A percentile compares a stretch with the other conserved stretches of the same genome.
These are phyloP conservation scores for Xenotilapia leptura DNA, from an alignment of 2,113 vertebrate genomes.

Conservation along the genomic window DNA sequence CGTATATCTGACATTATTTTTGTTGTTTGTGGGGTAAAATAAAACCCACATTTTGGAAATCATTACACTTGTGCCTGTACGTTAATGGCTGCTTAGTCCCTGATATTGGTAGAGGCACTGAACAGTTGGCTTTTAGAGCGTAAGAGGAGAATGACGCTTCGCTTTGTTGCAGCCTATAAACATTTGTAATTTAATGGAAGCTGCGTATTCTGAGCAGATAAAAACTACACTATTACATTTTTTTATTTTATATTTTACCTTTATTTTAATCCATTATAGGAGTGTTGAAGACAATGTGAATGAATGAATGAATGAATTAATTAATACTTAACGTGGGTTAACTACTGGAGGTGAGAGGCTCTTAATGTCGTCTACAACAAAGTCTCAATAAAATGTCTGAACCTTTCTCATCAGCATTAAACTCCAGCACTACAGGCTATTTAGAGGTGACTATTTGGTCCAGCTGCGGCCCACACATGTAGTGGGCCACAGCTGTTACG, in stretches of 20 bases:
- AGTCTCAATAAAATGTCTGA: neutral
- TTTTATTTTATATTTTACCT: neutral
- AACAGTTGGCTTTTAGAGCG: neutral
- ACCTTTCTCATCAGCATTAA: neutral
- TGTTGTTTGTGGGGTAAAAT: neutral
- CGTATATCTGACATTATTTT: neutral
- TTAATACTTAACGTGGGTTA: neutral
- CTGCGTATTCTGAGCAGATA: neutral
- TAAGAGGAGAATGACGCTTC: neutral
- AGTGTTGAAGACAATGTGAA: neutral
- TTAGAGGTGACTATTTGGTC: neutral
- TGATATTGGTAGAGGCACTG: neutral
- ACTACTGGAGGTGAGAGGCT: neutral
- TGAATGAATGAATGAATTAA: too few relatives aligned
- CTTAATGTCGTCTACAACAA: neutral
- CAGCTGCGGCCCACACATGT: neutral
- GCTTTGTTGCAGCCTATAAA: neutral
- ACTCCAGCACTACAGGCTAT: neutral
- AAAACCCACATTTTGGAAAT: neutral
- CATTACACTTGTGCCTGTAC: neutral
- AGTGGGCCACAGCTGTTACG: neutral
- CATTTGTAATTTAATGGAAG: neutral
- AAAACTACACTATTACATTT: neutral
- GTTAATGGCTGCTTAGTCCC: neutral
- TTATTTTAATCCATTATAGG: neutral